Conservation (phyloP, 92 coral and sea anemone genomes). For the Hydrozoanthus gracilis region DNA sequence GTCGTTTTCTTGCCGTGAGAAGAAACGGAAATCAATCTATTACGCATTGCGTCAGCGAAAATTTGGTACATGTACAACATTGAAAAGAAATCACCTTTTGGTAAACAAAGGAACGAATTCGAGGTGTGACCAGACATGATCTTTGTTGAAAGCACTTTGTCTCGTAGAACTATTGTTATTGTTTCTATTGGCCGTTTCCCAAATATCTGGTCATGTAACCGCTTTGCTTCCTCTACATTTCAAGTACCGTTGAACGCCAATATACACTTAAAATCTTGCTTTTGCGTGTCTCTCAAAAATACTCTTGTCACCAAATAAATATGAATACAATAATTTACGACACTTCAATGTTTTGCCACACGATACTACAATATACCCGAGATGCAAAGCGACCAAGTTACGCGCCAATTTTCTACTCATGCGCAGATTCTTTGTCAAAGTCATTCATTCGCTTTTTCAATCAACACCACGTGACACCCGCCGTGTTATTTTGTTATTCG, state of each 20-base stretch:
- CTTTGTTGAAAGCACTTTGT: constrained; percentile 30
- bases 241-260: constrained; percentile 29
- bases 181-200: constrained; percentile 31
- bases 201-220: constrained; percentile 7
- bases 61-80: background rate
- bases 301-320: constrained; percentile 54
- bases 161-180: constrained; percentile 1
- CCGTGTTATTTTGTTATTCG: constrained; percentile 52
- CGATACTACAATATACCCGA: constrained; percentile 54
- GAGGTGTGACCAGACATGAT: constrained; percentile 40
- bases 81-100: background rate
- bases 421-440: constrained; percentile 75
- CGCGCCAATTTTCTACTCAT: constrained; percentile 90
- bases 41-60: constrained; percentile 24
- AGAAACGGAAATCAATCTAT: constrained; percentile 15
- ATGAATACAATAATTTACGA: constrained; percentile 39
- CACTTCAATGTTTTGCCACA: constrained; percentile 24
- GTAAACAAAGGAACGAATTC: constrained; percentile 8
- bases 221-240: background rate
- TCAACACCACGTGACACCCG: constrained; percentile 70
- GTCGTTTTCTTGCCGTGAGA: background rate
- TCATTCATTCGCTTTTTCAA: constrained; percentile 76
- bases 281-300: constrained; percentile 39
- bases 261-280: constrained; percentile 23
- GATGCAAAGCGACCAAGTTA: constrained; percentile 77